Evolutionary conservation across 1,140 invertebrate genomes (phyloP).

Genomic region (Papilio helenus): DNA sequence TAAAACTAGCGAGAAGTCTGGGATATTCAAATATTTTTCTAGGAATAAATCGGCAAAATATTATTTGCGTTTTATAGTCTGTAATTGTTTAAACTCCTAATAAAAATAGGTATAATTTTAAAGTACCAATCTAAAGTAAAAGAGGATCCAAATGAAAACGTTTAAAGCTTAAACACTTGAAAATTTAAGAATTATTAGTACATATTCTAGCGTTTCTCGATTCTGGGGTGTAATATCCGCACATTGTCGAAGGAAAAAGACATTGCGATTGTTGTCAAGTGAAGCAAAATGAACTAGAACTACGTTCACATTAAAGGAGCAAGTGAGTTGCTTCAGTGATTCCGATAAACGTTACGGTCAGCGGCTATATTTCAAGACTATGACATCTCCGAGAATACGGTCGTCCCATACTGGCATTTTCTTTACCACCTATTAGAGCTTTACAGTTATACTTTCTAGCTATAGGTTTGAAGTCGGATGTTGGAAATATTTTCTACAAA

Average conservation of each 20-base stretch:
- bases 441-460: conserved; percentile 20
- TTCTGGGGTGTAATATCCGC: conserved; percentile 63
- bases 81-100: not conserved
- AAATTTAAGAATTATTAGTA: conserved; percentile 71
- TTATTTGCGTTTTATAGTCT: not conserved
- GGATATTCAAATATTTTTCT: not conserved
- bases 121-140: conserved; percentile 15
- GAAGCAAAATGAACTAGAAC: conserved; percentile 48
- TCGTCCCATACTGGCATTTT: conserved; percentile 50
- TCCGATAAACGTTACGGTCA: conserved; percentile 75
- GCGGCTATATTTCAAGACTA: conserved; percentile 66
- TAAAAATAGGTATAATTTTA: not conserved
- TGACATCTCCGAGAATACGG: conserved; percentile 58
- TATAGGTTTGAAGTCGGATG: not conserved
- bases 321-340: conserved; percentile 65
- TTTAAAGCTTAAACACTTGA: conserved; percentile 65
- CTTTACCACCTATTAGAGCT: conserved; percentile 55
- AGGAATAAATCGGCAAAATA: no score
- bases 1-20: not conserved
- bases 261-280: conserved; percentile 61
- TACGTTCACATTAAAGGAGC: conserved; percentile 59
- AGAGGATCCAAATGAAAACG: conserved; percentile 53
- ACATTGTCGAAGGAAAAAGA: conserved; percentile 62
- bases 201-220: conserved; percentile 57
- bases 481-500: not conserved